Evolutionary conservation across 1,140 invertebrate species (phyloP).

Genomic region (Phymorhynchus buccinoides): DNA sequence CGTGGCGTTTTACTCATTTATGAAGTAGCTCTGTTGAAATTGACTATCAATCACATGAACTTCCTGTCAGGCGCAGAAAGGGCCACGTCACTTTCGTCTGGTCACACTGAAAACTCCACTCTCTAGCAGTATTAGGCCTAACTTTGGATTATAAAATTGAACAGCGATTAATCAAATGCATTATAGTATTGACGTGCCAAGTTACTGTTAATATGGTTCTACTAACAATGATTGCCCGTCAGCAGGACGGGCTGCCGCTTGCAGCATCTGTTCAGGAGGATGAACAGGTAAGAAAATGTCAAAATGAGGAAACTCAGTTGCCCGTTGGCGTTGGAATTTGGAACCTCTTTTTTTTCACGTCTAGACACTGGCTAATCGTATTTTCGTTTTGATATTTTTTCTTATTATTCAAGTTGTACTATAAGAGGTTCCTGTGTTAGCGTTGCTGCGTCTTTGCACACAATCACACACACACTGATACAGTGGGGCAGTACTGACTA

Average conservation of each 20-base stretch:
- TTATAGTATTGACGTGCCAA: conserved; percentile 11
- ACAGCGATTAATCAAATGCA: background rate
- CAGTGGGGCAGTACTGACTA: no score
- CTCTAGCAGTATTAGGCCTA: background rate
- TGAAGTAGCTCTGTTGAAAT: background rate
- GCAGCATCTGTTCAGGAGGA: conserved; percentile 98
- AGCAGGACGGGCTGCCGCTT: conserved; percentile 93
- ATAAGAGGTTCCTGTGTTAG: no score
- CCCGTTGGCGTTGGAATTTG: no score
- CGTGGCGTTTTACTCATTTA: background rate
- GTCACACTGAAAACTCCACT: background rate
- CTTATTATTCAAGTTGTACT: no score
- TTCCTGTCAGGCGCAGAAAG: conserved; percentile 41
- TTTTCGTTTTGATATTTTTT: no score
- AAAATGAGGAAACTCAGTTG: no score
- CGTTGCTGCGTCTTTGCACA: no score
- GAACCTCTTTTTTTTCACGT: no score
- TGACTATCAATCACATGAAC: background rate
- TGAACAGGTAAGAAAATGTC: no score
- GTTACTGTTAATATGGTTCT: conserved; percentile 84
- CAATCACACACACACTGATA: no score
- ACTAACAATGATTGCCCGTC: conserved; percentile 96
- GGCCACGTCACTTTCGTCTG: conserved; percentile 39
- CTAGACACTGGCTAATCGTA: no score
- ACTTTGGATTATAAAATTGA: background rate